These are phyloP conservation scores for Musca vetustissima DNA, from an alignment of 1,140 invertebrate genomes.

Conservation along the genomic window DNA sequence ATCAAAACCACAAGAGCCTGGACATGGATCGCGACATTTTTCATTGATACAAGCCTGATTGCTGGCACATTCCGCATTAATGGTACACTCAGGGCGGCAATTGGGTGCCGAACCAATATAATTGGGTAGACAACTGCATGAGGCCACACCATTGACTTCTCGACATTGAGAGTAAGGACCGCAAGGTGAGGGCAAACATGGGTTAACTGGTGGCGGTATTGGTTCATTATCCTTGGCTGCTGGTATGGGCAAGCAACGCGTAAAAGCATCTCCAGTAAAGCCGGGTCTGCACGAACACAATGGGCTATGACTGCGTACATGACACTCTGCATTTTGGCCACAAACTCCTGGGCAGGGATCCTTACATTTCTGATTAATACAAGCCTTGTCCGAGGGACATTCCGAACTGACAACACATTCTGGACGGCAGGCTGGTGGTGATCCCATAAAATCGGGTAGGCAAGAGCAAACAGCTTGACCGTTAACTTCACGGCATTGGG, in stretches of 20 bases:
- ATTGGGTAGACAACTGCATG: conserved; percentile 68
- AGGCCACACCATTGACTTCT: conserved; percentile 63
- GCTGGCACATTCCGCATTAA: conserved; percentile 71
- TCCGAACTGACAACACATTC: conserved; percentile 83
- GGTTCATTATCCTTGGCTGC: conserved; percentile 32
- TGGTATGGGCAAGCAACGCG: conserved; percentile 66
- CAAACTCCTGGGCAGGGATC: conserved; percentile 83
- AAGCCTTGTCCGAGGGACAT: conserved; percentile 76
- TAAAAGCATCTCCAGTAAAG: conserved; percentile 82
- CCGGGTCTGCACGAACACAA: conserved; percentile 76
- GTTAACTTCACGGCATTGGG: conserved; percentile 70
- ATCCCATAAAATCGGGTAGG: conserved; percentile 71
- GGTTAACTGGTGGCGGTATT: conserved; percentile 62
- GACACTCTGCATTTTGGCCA: conserved; percentile 77
- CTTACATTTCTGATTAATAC: conserved; percentile 80
- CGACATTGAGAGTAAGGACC: conserved; percentile 72
- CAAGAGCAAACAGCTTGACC: conserved; percentile 81
- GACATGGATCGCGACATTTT: conserved; percentile 72
- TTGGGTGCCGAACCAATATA: conserved; percentile 71
- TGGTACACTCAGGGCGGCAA: conserved; percentile 72
- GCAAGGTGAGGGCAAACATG: conserved; percentile 74
- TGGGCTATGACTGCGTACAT: conserved; percentile 82
- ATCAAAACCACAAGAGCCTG: conserved; percentile 67
- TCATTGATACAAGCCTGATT: conserved; percentile 69
- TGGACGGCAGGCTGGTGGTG: conserved; percentile 75